Base-by-base conservation (phyloP, 1,140 invertebrate genomes). In the Magallana gigas region DNA sequence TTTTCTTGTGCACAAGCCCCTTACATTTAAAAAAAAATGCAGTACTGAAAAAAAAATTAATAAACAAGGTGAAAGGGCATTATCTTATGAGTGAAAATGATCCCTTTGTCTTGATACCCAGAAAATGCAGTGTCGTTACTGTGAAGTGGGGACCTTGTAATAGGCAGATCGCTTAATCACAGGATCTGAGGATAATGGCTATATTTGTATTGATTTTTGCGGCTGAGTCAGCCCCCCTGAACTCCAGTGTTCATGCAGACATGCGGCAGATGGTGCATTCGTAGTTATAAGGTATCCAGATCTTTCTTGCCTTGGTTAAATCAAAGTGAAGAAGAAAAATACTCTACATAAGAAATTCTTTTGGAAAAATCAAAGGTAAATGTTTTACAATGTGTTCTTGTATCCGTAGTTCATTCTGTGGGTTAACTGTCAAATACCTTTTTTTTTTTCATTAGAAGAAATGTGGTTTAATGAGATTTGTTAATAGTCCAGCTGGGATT, bases 101-200 rank as follows among this genome's bases (percentile, higher is more conserved):
- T 76, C 9, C 68, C 8, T 8, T 76, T 36, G 8, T 71, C 18
- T 48, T 76, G 9, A 76, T 76, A 76, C 36, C 18, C 68, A 29
- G 68, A 76, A 76, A 76, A 48, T 76, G 18, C 5, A 2, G 0
- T 48, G 23, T 76, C 6, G 23, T 76, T 29, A 76, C 11, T 76
- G 68, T 76, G 23, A 76, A 76, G 1, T 76, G 23, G 18, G 36
- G 23, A 36, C 23, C 23, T 76, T 76, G 68, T 76, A 29, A 76
- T 76, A 76, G 12, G 68, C 36, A 29, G 68, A 76, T 76, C 68
- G 14, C 68, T 76, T 76, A 76, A 76, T 76, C 68, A 57, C 57
- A 29, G 84, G 84, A 85, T 56, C 71, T 85, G 82, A 57, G 80
- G 76, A 80, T 80, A 84, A 84, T 84, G 60, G 58, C 84, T 18